These are phyloP conservation scores for Volucella inanis DNA, from an alignment of 2,888 invertebrate species.

Conservation along the genomic window DNA sequence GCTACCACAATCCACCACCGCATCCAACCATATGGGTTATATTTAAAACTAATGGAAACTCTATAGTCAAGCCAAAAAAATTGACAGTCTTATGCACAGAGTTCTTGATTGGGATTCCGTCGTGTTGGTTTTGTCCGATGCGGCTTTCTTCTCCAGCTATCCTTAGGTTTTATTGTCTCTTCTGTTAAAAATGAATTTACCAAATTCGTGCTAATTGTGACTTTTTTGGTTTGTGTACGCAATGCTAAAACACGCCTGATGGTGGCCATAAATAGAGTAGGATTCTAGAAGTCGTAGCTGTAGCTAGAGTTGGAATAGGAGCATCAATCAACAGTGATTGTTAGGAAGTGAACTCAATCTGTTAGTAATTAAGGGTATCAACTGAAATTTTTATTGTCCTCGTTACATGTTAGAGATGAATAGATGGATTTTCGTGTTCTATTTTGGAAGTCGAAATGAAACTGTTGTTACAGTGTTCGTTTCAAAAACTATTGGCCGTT, in stretches of 20 bases:
- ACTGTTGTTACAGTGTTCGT: constrained; percentile 8
- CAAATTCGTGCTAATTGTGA: constrained; percentile 61
- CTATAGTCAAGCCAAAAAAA: constrained; percentile 44
- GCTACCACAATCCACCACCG: neutral
- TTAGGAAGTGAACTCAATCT: constrained; percentile 58
- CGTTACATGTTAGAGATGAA: constrained; percentile 30
- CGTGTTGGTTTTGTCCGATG: constrained; percentile 38
- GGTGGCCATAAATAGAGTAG: constrained; percentile 53
- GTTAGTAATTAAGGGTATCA: constrained; percentile 63
- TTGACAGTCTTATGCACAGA: constrained; percentile 62
- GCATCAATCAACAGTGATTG: constrained; percentile 56
- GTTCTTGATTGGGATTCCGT: constrained; percentile 14
- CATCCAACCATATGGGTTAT: constrained; percentile 56
- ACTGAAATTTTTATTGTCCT: constrained; percentile 44
- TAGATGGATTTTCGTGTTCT: constrained; percentile 18
- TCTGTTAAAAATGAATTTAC: constrained; percentile 62
- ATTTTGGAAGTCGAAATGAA: constrained; percentile 39
- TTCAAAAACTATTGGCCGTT: no score
- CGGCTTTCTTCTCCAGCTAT: constrained; percentile 38
- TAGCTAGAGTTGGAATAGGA: constrained; percentile 18
- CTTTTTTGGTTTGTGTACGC: no score
- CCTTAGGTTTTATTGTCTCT: constrained; percentile 58
- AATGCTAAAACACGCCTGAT: neutral
- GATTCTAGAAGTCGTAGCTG: constrained; percentile 30
- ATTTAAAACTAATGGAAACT: constrained; percentile 55